phyloP scores from a whole-genome alignment of 1,140 invertebrate species.

The Cephus cinctus region DNA sequence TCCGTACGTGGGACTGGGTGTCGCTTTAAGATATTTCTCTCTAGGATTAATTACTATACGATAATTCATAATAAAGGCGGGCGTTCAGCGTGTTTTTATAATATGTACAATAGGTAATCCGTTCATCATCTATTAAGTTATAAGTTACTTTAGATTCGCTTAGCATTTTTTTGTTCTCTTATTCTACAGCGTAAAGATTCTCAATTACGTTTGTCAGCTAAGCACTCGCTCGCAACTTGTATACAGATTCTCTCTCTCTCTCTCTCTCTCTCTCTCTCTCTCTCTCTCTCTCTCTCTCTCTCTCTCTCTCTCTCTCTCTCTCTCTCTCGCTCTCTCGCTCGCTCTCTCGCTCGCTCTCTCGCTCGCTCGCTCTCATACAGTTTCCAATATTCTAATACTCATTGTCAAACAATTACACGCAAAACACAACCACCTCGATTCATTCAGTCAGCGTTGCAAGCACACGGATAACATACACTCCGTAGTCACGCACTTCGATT shows the following conservation, averaged over 20 bases:
- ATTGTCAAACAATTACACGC: no score
- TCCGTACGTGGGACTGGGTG: no score
- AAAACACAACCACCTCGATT: no score
- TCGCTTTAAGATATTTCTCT: no score
- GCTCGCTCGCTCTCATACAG: no score
- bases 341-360: neutral
- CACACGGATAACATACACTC: no score
- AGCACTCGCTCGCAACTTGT: no score
- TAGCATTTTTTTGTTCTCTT: conserved; percentile 7
- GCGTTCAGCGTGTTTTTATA: conserved; percentile 14
- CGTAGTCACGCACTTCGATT: no score
- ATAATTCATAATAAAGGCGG: conserved; percentile 1
- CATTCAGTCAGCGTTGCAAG: no score
- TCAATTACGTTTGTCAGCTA: no score
- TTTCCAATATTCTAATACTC: no score
- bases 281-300: neutral
- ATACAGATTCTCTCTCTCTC: neutral
- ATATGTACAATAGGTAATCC: conserved; percentile 18
- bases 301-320: neutral
- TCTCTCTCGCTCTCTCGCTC: conserved; percentile 5
- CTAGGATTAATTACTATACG: no score
- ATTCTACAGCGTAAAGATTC: neutral
- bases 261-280: neutral
- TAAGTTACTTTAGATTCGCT: conserved; percentile 12
- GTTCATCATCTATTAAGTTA: conserved; percentile 7